Evolutionary conservation across 2,888 invertebrate species (phyloP), one percentile per base, ranked within the genome.

Genomic region (Rhorus exstirpatorius): DNA sequence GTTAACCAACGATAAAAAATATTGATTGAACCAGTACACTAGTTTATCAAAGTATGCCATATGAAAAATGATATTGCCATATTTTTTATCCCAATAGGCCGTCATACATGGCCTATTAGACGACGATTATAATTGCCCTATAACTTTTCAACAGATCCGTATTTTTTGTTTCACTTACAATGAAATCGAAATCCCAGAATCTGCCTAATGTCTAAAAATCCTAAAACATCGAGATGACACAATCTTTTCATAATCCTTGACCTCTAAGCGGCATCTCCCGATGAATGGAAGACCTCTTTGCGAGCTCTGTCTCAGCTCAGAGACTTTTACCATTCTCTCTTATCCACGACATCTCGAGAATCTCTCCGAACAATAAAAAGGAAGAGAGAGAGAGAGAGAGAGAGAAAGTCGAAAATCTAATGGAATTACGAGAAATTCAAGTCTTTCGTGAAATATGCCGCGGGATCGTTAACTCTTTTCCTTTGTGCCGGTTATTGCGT

Each of bases 401-500:
- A n/a, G n/a, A n/a, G n/a, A n/a, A n/a, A 71, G 83, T 84, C 77
- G 79, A 81, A 87, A 74, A 86, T 84, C 68, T 81, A 84, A 83
- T 83, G 84, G 84, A 85, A 87, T 85, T 81, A 83, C 84, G 67
- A 74, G 81, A 85, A 85, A 82, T 75, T 72, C 81, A 51, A 81
- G 77, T n/a, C n/a, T 68, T 26, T 61, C 38, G 63, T 19, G 31
- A 6, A 58, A 49, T 60, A 24, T 19, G 10, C n/a, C n/a, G 41
- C 58, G 67, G 60, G 51, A 49, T 81, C 76, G 76, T 76, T 76
- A 71, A 81, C 67, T 55, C 58, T 44, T 17, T 81, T 44, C 68
- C 83, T 81, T 87, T 88, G 87, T 86, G 75, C 75, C 81, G 79
- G 85, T 87, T 85, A 84, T 79, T 82, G 76, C 74, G 65, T 70